A percentile compares a stretch with the other conserved stretches of the same genome.
Evolutionary conservation across 2,797 vertebrate genomes (phyloP).

Genomic region (Strix occidentalis): DNA sequence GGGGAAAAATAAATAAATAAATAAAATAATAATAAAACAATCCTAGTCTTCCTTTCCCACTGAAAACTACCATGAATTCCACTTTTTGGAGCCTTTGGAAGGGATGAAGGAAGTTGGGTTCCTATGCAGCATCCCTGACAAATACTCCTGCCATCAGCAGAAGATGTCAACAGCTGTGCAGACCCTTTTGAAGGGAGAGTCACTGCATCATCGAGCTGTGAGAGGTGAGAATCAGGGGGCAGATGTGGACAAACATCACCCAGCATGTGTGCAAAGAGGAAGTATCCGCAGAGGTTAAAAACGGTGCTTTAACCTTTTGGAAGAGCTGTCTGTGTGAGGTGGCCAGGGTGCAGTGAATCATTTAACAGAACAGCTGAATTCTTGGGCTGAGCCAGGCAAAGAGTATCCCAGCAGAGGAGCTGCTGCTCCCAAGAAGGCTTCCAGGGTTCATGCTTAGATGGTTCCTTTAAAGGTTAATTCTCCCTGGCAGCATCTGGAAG

Average conservation of each 20-base stretch:
- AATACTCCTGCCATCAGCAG: fast-evolving
- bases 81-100: background rate
- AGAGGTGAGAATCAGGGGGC: background rate
- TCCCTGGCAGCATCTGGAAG: background rate
- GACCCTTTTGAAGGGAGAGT: background rate
- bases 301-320: background rate
- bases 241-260: background rate
- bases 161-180: background rate
- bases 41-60: background rate
- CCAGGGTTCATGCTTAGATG: background rate
- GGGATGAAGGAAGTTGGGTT: background rate
- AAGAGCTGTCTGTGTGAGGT: background rate
- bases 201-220: background rate
- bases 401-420: background rate
- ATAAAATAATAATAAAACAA: background rate
- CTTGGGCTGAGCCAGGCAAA: background rate
- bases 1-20: background rate
- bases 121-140: background rate
- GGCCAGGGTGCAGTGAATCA: background rate
- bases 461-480: slow-evolving; percentile 38
- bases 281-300: background rate
- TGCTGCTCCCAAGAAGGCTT: background rate
- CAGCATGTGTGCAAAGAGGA: background rate
- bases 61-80: background rate
- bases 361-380: background rate